Percentiles rank a stretch among this genome's conserved stretches.
These are phyloP conservation scores for Girardinichthys multiradiatus DNA, from an alignment of 2,113 vertebrate genomes.

Conservation along the genomic window DNA sequence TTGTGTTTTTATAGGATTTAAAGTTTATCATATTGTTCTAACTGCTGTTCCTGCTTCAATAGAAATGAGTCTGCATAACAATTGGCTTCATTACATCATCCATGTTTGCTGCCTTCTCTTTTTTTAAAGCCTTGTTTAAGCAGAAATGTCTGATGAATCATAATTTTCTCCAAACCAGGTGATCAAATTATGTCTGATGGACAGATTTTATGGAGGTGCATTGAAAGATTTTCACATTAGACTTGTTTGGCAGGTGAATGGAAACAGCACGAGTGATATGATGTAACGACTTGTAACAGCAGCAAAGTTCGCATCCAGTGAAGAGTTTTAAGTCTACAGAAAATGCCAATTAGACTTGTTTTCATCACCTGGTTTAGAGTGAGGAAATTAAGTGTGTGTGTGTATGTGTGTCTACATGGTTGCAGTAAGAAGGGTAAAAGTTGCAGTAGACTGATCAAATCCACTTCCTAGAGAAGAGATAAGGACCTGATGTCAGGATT, in stretches of 20 bases:
- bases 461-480: background rate
- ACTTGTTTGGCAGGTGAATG: background rate
- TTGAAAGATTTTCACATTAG: background rate
- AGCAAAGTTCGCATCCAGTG: background rate
- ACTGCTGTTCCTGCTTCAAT: too few relatives aligned
- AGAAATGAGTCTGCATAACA: too few relatives aligned
- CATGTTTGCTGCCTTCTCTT: background rate
- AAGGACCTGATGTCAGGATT: background rate
- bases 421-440: background rate
- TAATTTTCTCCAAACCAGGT: background rate
- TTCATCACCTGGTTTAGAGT: background rate
- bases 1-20: too few relatives aligned
- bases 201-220: background rate
- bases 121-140: background rate
- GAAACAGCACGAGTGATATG: background rate
- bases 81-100: too few relatives aligned
- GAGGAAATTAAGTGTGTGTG: background rate
- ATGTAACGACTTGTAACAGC: background rate
- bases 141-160: background rate
- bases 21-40: too few relatives aligned
- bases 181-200: background rate
- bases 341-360: background rate
- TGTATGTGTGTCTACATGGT: background rate
- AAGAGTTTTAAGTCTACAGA: background rate
- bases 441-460: background rate